A percentile compares a stretch with the other conserved stretches of the same genome.
phyloP scores from a whole-genome alignment of 1,140 invertebrate genomes.

The Camponotus floridanus region DNA sequence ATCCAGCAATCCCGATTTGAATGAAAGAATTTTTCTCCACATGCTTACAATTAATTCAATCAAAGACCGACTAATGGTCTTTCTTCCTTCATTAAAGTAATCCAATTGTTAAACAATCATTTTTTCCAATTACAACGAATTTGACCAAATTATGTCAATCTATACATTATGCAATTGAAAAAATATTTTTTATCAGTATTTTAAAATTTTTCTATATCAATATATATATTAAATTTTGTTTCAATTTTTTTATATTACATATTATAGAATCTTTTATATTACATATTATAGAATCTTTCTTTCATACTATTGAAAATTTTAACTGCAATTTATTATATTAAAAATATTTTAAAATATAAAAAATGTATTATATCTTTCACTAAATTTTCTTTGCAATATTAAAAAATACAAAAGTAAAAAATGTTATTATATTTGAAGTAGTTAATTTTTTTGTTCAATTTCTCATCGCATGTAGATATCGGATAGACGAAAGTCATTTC shows the following conservation, averaged over 20 bases:
- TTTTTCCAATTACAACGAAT: neutral
- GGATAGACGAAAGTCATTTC: neutral
- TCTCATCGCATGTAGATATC: neutral
- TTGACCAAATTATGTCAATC: neutral
- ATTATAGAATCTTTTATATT: neutral
- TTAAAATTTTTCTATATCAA: neutral
- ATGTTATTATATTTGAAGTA: neutral
- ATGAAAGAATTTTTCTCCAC: slow-evolving; percentile 13
- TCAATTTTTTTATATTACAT: neutral
- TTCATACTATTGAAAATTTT: neutral
- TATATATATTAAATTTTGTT: neutral
- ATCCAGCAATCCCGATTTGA: neutral
- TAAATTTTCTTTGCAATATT: neutral
- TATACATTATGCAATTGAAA: neutral
- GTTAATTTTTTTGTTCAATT: neutral
- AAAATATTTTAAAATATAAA: neutral
- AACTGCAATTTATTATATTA: neutral
- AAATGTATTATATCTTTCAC: neutral
- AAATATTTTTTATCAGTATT: neutral
- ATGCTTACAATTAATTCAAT: neutral
- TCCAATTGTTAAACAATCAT: slow-evolving; percentile 1
- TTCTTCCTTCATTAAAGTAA: slow-evolving; percentile 15
- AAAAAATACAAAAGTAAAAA: neutral
- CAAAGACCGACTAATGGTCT: slow-evolving; percentile 27
- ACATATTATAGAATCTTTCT: neutral